phyloP scores from a whole-genome alignment of 2,797 vertebrate genomes.

The Lacerta viridis region DNA sequence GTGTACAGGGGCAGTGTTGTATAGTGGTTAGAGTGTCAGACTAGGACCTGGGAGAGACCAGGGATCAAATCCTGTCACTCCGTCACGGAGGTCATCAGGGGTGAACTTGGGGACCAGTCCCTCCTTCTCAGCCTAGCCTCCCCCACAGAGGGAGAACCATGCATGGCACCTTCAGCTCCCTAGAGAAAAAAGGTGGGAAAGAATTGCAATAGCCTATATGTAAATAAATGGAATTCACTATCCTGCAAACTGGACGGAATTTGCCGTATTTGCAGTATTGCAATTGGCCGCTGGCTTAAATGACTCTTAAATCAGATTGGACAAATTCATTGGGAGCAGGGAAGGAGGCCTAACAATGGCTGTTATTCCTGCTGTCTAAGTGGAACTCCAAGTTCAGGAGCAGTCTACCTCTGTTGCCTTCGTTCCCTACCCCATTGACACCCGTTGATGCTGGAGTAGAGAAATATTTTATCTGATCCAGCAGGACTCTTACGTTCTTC shows the following conservation, averaged over 20 bases:
- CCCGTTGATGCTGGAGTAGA: background rate
- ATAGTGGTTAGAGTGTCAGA: too few relatives aligned
- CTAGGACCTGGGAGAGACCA: too few relatives aligned
- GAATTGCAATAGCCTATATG: too few relatives aligned
- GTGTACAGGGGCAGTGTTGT: too few relatives aligned
- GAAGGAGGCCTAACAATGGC: background rate
- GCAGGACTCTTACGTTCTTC: background rate
- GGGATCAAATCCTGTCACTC: too few relatives aligned
- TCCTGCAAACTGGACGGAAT: background rate
- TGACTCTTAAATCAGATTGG: background rate
- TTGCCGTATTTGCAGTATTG: too few relatives aligned
- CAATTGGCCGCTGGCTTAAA: background rate
- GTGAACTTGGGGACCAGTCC: too few relatives aligned
- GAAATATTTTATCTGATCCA: background rate
- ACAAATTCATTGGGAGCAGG: background rate
- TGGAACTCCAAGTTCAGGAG: background rate
- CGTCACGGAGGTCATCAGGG: too few relatives aligned
- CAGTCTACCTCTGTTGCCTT: background rate
- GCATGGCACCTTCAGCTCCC: too few relatives aligned
- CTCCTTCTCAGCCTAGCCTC: too few relatives aligned
- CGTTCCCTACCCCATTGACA: background rate
- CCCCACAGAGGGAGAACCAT: too few relatives aligned
- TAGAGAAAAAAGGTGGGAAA: too few relatives aligned
- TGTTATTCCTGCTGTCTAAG: background rate
- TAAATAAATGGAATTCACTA: background rate